Conservation (phyloP, 2,113 vertebrate genomes). For the Aphelocoma coerulescens region DNA sequence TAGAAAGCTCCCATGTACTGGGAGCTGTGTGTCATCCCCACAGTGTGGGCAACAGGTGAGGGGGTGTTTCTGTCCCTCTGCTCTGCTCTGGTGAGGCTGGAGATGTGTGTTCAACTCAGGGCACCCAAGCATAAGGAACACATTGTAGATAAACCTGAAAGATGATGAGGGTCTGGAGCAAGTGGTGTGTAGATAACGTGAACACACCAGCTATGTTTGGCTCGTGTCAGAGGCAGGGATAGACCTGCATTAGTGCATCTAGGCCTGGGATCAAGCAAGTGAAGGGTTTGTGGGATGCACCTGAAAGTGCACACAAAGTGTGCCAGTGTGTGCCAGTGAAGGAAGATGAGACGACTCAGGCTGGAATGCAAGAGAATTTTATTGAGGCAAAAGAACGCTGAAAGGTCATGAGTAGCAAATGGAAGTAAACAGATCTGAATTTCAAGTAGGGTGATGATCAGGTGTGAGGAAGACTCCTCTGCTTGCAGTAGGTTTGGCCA, state of each 20-base stretch:
- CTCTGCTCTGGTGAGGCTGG: too few species aligned
- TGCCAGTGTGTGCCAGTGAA: not conserved
- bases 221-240: not conserved
- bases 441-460: fast-evolving
- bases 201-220: not conserved
- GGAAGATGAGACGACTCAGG: fast-evolving
- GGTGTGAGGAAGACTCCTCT: too few species aligned
- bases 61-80: too few species aligned
- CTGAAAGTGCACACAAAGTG: not conserved
- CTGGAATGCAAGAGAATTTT: not conserved
- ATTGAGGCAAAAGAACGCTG: not conserved
- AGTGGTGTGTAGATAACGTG: too few species aligned
- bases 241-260: fast-evolving
- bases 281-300: not conserved
- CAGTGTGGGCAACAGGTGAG: fast-evolving
- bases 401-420: too few species aligned
- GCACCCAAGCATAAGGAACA: not conserved
- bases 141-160: not conserved
- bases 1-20: fast-evolving
- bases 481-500: fast-evolving
- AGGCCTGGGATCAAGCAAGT: not conserved
- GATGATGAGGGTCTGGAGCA: not conserved
- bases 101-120: not conserved
- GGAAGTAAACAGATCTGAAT: fast-evolving
- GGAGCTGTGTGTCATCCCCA: too few species aligned